Base-by-base conservation (phyloP, 2,888 invertebrate species). In the Arctia plantaginis region DNA sequence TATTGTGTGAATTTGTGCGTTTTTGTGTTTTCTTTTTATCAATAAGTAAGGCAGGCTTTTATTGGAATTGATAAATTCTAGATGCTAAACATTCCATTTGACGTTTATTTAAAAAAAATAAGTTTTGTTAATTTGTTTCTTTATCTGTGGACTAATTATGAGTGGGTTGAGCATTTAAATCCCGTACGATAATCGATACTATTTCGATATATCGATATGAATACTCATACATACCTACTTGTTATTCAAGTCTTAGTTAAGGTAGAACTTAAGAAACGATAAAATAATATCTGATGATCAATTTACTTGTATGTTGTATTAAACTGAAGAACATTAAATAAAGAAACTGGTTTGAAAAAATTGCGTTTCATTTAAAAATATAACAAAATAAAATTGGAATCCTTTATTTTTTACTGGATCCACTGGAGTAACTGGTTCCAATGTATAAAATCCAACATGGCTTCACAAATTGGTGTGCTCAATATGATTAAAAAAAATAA, bases 221-320 rank as follows among this genome's bases (percentile, higher is more conserved):
- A 89, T 89, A 88, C 90, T 90, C 89, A 88, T 88, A 86, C 87
- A 89, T 90, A 90, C 89, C 88, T 90, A 92, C 92, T 95, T 95
- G 95, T 95, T 95, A 95, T 93, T 94, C 95, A 93, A 92, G 92
- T 93, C 93, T 90, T 93, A 94, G 86, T 93, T 95, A 95, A 95
- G 95, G 89, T 95, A 95, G 95, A 86, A 80, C 79, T 88, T 96
- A 96, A 96, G 95, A 92, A 95, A 94, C 94, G 93, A 95, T 95
- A 93, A 94, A 86, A 93, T 94, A 94, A 93, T 95, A 95, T 95
- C 95, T 93, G 95, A 95, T 93, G 95, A 96, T 96, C 95, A 95
- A 92, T 96, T 95, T 95, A 96, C 95, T 94, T 96, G 95, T 96
- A 96, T 96, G 96, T 96, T 96, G 96, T 96, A 96, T 94, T 95